A percentile compares a stretch with the other conserved stretches of the same genome.
phyloP scores from a whole-genome alignment of 1,140 invertebrate genomes.

The Drosophila ohnishii region DNA sequence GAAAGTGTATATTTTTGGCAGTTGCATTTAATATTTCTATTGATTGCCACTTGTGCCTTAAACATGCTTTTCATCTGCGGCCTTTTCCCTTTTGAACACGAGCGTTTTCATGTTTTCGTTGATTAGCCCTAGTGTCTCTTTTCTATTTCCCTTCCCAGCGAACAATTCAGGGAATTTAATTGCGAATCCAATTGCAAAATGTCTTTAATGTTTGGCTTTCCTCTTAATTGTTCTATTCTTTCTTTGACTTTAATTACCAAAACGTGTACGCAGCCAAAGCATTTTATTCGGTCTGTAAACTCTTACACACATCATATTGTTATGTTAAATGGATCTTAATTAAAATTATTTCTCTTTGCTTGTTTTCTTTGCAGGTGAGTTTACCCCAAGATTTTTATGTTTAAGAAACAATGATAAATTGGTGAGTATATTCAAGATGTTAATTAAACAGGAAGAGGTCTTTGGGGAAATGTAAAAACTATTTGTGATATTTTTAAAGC shows the following conservation, averaged over 20 bases:
- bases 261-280: constrained; percentile 7
- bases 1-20: constrained; percentile 55
- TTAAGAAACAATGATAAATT: neutral
- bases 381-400: neutral
- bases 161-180: constrained; percentile 16
- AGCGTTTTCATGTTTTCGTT: constrained; percentile 58
- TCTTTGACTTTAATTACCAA: constrained; percentile 41
- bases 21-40: constrained; percentile 44
- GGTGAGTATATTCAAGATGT: constrained; percentile 20
- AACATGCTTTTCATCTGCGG: neutral
- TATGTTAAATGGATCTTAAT: constrained; percentile 35
- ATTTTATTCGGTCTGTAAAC: constrained; percentile 10
- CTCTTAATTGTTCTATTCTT: neutral
- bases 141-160: constrained; percentile 5
- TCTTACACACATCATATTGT: neutral
- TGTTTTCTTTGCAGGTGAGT: constrained; percentile 69
- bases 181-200: constrained; percentile 5
- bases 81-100: constrained; percentile 26
- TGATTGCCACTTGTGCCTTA: constrained; percentile 29
- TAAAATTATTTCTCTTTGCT: constrained; percentile 38
- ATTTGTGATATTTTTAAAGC: neutral
- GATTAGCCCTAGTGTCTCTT: constrained; percentile 51
- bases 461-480: no score
- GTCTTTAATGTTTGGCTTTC: constrained; percentile 17
- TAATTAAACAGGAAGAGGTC: neutral